Evolutionary conservation across 1,140 invertebrate species (phyloP).

Genomic region (Capitella teleta): DNA sequence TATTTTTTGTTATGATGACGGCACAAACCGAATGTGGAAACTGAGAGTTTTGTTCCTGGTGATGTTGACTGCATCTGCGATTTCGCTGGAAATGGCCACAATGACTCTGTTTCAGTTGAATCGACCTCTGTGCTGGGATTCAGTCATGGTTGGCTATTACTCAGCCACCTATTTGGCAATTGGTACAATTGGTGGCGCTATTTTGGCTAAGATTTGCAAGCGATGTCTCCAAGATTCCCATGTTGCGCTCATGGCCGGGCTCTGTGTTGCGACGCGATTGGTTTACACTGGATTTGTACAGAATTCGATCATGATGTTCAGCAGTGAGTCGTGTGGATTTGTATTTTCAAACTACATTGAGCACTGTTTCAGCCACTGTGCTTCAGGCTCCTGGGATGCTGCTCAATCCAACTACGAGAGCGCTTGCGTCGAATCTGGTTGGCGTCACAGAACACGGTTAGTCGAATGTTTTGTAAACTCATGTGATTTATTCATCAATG

Average conservation of each 20-base stretch:
- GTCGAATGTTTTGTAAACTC: too few relatives aligned
- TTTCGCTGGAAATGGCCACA: neutral
- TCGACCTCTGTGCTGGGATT: slow-evolving; percentile 6
- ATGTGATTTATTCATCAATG: too few relatives aligned
- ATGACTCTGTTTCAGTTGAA: slow-evolving; percentile 8
- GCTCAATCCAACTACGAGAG: too few relatives aligned
- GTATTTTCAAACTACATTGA: too few relatives aligned
- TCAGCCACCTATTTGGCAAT: neutral
- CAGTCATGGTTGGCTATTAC: slow-evolving; percentile 1
- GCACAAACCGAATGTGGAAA: neutral
- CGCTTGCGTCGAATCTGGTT: too few relatives aligned
- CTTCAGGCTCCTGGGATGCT: too few relatives aligned
- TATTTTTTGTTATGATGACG: neutral
- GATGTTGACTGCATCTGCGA: slow-evolving; percentile 2
- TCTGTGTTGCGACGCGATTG: neutral
- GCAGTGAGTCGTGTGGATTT: slow-evolving; percentile 1
- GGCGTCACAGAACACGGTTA: too few relatives aligned
- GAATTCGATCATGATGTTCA: slow-evolving; percentile 8
- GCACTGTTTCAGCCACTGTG: too few relatives aligned
- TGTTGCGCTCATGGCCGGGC: slow-evolving; percentile 4
- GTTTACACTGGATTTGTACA: slow-evolving; percentile 7
- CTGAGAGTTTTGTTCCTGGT: slow-evolving; percentile 4
- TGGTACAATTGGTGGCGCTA: neutral
- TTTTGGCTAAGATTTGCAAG: neutral
- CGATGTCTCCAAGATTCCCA: slow-evolving; percentile 1